phyloP scores from a whole-genome alignment of 2,797 vertebrate species.

The Cheirogaleus major region DNA sequence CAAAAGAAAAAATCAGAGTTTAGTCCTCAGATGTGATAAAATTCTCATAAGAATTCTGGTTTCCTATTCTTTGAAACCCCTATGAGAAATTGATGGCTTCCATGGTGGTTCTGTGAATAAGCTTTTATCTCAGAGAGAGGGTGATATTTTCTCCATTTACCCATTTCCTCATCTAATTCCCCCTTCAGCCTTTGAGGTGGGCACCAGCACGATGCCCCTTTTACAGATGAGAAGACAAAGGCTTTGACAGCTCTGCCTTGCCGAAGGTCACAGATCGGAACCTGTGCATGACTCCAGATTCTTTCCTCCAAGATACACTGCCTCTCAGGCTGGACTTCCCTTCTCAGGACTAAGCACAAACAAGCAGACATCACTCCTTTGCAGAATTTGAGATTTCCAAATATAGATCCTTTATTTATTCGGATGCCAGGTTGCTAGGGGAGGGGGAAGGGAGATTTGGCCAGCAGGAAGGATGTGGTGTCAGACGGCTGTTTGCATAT shows the following conservation, averaged over 20 bases:
- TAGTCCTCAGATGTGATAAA: not conserved
- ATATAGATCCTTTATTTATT: not conserved
- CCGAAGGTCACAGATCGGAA: not conserved
- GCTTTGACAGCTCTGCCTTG: not conserved
- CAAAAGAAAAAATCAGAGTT: no score
- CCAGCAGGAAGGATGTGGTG: not conserved
- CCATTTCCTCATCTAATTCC: not conserved
- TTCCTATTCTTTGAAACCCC: not conserved
- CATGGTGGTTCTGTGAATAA: rapidly evolving
- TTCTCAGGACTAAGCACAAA: not conserved
- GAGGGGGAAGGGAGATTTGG: not conserved
- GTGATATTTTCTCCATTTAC: no score
- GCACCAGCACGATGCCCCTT: not conserved
- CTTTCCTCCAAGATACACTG: not conserved
- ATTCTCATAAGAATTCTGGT: not conserved
- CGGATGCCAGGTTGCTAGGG: not conserved
- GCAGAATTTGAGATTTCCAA: not conserved
- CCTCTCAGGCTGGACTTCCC: not conserved
- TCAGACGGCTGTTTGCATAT: not conserved
- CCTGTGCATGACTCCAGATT: not conserved
- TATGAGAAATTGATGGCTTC: not conserved
- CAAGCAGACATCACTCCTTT: not conserved
- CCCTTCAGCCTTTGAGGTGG: not conserved
- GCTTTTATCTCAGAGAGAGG: not conserved
- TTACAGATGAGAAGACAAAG: not conserved